These are phyloP conservation scores for Characodon lateralis DNA, from an alignment of 2,797 vertebrate species.

Conservation along the genomic window DNA sequence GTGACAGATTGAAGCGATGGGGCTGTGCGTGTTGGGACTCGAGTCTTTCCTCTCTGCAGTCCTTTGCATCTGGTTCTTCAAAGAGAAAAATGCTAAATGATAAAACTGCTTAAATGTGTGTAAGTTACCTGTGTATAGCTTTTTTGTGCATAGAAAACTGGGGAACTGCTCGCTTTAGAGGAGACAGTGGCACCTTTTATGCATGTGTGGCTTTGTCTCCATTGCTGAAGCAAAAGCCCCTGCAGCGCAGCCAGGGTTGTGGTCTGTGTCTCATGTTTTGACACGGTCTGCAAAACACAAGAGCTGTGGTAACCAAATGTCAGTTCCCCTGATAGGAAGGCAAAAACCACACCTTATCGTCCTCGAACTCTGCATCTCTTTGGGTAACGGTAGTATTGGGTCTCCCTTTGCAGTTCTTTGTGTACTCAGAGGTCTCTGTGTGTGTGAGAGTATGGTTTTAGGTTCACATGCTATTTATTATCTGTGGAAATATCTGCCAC, in stretches of 20 bases:
- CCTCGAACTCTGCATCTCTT: conserved; percentile 5
- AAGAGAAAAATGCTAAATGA: conserved; percentile 43
- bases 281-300: conserved; percentile 22
- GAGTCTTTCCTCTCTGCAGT: conserved; percentile 64
- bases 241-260: conserved; percentile 27
- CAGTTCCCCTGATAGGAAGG: conserved; percentile 24
- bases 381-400: conserved; percentile 19
- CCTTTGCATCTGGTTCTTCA: conserved; percentile 66
- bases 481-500: conserved; percentile 48
- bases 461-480: conserved; percentile 11
- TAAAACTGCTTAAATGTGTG: neutral
- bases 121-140: neutral
- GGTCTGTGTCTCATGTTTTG: conserved; percentile 39
- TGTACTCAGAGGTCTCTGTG: neutral
- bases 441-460: conserved; percentile 45
- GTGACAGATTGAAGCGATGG: conserved; percentile 69
- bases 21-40: conserved; percentile 65
- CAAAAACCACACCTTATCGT: conserved; percentile 27
- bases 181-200: neutral
- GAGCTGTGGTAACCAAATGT: conserved; percentile 47
- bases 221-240: conserved; percentile 6
- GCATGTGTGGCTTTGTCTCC: conserved; percentile 7
- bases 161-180: neutral
- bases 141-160: neutral
- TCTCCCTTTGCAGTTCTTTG: conserved; percentile 1